These are phyloP conservation scores for Peromyscus nudipes DNA, from an alignment of 2,797 vertebrate species.

Conservation along the genomic window DNA sequence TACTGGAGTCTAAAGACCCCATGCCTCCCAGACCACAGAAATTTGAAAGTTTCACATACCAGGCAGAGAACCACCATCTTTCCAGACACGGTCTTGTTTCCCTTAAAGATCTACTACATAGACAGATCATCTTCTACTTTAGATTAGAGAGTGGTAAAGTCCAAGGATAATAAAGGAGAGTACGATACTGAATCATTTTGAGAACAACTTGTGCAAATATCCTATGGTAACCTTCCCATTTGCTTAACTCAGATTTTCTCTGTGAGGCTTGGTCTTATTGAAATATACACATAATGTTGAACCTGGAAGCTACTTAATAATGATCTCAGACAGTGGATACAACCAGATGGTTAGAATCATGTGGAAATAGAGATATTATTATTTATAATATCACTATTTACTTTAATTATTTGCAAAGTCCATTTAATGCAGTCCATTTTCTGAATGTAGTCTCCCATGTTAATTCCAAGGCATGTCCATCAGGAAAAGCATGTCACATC, in stretches of 20 bases:
- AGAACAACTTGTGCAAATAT: slow-evolving; percentile 22
- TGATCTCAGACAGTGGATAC: neutral
- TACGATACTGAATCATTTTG: neutral
- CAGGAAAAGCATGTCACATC: neutral
- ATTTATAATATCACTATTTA: too few relatives aligned
- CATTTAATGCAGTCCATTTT: neutral
- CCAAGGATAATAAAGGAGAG: neutral
- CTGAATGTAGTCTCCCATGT: neutral
- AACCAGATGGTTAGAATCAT: neutral
- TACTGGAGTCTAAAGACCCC: neutral
- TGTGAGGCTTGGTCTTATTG: neutral
- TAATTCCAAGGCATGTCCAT: neutral
- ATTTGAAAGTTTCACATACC: neutral
- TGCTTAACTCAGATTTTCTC: neutral
- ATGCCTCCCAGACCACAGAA: neutral
- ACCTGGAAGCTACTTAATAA: neutral
- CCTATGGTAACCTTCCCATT: neutral
- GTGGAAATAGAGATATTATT: neutral
- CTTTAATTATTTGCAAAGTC: neutral
- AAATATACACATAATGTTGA: slow-evolving; percentile 14
- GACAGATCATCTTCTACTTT: neutral
- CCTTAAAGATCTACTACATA: neutral
- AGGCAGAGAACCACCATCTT: neutral
- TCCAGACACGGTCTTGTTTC: neutral
- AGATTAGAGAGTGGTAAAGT: neutral